Conservation (phyloP, 1,140 invertebrate species). For the Drosophila sproati region DNA sequence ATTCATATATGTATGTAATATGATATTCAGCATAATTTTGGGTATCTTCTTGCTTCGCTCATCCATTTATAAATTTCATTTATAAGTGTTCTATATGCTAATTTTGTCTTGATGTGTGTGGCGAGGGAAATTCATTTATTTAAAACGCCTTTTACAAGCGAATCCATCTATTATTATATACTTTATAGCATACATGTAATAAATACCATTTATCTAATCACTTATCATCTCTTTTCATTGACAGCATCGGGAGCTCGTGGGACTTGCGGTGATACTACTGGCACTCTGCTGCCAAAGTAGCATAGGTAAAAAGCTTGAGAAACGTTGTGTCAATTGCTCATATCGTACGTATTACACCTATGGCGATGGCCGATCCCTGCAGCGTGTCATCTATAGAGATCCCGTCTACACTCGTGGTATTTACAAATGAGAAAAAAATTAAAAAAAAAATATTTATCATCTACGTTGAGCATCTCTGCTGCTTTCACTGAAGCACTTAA, state of each 20-base stretch:
- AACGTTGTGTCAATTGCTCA: constrained; percentile 72
- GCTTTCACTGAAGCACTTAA: constrained; percentile 7
- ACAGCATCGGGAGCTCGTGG: constrained; percentile 47
- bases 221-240: background rate
- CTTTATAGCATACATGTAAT: background rate
- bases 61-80: too few relatives aligned
- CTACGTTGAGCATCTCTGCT: constrained; percentile 1
- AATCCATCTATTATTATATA: too few relatives aligned
- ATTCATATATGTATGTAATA: too few relatives aligned
- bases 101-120: too few relatives aligned
- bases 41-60: too few relatives aligned
- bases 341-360: constrained; percentile 78
- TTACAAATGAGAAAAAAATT: constrained; percentile 33
- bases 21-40: too few relatives aligned
- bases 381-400: constrained; percentile 70
- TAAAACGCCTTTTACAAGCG: too few relatives aligned
- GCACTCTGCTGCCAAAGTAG: constrained; percentile 48
- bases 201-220: background rate
- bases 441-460: background rate
- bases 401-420: constrained; percentile 76
- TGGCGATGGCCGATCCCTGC: constrained; percentile 66
- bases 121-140: too few relatives aligned
- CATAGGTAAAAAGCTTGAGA: constrained; percentile 74
- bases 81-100: too few relatives aligned
- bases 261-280: constrained; percentile 55